Evolutionary conservation across 1,140 invertebrate species (phyloP).

Genomic region (Drosophila tropicalis): DNA sequence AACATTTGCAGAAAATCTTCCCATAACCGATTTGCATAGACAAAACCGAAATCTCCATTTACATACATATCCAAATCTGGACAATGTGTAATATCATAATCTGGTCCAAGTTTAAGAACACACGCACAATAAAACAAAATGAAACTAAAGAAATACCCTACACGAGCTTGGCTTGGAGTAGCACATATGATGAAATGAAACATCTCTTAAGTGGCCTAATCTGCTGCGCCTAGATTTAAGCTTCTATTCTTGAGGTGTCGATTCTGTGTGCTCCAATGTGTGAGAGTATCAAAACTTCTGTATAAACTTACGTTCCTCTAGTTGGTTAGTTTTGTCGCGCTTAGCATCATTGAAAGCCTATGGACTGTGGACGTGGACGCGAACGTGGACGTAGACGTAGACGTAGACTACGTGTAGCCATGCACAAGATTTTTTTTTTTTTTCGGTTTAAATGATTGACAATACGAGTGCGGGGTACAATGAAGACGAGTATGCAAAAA

Average conservation of each 20-base stretch:
- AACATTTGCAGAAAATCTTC: constrained; percentile 28
- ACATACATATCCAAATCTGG: constrained; percentile 19
- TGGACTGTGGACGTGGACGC: background rate
- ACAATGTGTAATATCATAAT: constrained; percentile 25
- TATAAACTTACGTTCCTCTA: constrained; percentile 2
- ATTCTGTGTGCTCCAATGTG: background rate
- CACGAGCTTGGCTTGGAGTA: too few species aligned
- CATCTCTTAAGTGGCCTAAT: too few species aligned
- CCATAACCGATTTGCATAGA: constrained; percentile 56
- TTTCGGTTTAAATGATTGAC: constrained; percentile 48
- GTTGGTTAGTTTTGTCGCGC: constrained; percentile 18
- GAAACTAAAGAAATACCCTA: constrained; percentile 1
- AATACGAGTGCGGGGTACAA: constrained; percentile 20
- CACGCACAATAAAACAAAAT: constrained; percentile 1
- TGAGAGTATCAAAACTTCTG: background rate
- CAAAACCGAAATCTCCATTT: constrained; percentile 37
- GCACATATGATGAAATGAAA: too few species aligned
- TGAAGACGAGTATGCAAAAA: background rate
- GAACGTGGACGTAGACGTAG: background rate
- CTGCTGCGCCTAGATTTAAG: too few species aligned
- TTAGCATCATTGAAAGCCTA: constrained; percentile 16
- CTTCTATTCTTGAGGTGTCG: too few species aligned
- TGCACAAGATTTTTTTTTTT: constrained; percentile 58
- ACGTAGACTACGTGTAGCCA: constrained; percentile 64
- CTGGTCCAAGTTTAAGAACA: constrained; percentile 1